phyloP scores from a whole-genome alignment of 2,113 vertebrate species.

The Sylvietta virens region DNA sequence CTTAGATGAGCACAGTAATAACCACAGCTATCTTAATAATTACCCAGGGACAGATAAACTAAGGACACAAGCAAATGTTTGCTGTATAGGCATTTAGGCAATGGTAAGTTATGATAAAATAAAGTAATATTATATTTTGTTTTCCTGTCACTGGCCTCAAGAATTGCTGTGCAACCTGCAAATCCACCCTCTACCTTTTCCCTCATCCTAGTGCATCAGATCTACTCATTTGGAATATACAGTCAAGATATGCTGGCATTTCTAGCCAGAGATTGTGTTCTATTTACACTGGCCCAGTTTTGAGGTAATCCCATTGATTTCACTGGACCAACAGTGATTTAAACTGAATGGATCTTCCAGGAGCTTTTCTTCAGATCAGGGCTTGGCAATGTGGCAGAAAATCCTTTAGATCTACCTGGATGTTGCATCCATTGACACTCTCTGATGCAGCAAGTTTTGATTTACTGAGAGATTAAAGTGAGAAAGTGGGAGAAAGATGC shows the following conservation, averaged over 20 bases:
- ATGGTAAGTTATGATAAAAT: not conserved
- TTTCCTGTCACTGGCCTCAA: not conserved
- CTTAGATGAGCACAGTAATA: conserved; percentile 12
- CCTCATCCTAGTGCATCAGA: not conserved
- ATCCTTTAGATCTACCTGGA: not conserved
- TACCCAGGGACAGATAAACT: conserved; percentile 48
- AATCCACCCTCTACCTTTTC: not conserved
- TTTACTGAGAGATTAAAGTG: not conserved
- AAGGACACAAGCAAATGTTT: conserved; percentile 30
- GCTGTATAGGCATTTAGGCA: conserved; percentile 6
- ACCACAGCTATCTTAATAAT: conserved; percentile 38
- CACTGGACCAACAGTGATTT: not conserved
- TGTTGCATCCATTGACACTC: not conserved
- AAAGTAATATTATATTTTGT: not conserved
- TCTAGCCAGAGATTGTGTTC: not conserved
- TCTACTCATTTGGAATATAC: not conserved
- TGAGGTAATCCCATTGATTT: not conserved
- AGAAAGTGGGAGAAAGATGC: not conserved
- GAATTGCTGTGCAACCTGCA: not conserved
- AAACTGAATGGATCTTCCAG: not conserved
- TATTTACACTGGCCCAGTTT: not conserved
- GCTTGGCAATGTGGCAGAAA: not conserved
- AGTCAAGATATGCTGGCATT: not conserved
- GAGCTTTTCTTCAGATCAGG: not conserved
- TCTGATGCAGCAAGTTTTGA: not conserved